Evolutionary conservation across 2,888 invertebrate genomes (phyloP).

Genomic region (Papilio protenor): DNA sequence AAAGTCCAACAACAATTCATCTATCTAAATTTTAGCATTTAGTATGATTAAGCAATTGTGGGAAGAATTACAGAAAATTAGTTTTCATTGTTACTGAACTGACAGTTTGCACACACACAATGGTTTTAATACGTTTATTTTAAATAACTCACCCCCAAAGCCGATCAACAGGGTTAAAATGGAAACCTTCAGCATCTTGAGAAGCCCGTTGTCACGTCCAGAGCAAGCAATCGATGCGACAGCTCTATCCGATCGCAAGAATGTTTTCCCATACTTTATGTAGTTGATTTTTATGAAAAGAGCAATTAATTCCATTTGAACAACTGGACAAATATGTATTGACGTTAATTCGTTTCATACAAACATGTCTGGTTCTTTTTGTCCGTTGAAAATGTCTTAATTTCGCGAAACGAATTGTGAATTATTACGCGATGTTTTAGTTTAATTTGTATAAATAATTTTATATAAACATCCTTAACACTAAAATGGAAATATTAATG

Average conservation of each 20-base stretch:
- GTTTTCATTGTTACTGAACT: too few species aligned
- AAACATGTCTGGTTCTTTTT: background rate
- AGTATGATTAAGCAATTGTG: too few species aligned
- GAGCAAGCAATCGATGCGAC: background rate
- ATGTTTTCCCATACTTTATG: conserved; percentile 30
- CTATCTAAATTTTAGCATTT: too few species aligned
- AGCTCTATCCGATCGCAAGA: background rate
- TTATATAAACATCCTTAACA: background rate
- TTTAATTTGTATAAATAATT: background rate
- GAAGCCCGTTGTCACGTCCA: background rate
- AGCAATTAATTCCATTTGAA: conserved; percentile 45
- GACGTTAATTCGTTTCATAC: conserved; percentile 32
- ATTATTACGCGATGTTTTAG: background rate
- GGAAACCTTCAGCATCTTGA: conserved; percentile 23
- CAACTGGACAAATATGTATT: conserved; percentile 43
- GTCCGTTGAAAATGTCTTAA: conserved; percentile 14
- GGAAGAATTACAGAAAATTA: background rate
- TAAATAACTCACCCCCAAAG: conserved; percentile 26
- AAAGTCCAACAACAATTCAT: too few species aligned
- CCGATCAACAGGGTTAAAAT: conserved; percentile 16
- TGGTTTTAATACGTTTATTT: background rate
- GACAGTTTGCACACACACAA: too few species aligned
- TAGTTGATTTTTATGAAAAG: conserved; percentile 42
- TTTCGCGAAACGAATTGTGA: background rate
- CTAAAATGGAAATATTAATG: background rate